These are phyloP conservation scores for Lamellibrachia luymesi DNA, from an alignment of 1,140 invertebrate species.

Conservation along the genomic window DNA sequence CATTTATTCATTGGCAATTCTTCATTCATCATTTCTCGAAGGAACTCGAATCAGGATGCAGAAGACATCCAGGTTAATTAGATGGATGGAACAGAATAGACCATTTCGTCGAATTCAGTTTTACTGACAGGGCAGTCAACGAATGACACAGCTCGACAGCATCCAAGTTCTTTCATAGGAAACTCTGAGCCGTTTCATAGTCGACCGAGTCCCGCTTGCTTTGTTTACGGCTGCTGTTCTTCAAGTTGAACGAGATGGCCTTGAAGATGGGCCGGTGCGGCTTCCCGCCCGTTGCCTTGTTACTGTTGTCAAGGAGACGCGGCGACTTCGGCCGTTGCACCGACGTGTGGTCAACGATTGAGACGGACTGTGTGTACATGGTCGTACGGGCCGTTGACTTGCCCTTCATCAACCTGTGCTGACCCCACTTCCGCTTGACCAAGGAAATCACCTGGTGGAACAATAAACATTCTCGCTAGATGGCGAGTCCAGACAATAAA, in stretches of 20 bases:
- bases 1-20: not conserved
- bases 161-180: not conserved
- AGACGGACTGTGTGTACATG: slow-evolving; percentile 5
- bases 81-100: not conserved
- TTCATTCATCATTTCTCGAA: not conserved
- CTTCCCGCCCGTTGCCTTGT: not conserved
- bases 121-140: not conserved
- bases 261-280: not conserved
- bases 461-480: not conserved
- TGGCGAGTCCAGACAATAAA: too few relatives aligned
- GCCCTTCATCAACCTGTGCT: slow-evolving; percentile 22
- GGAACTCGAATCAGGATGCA: not conserved
- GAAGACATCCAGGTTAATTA: not conserved
- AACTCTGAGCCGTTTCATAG: not conserved
- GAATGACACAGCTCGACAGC: not conserved
- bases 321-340: not conserved
- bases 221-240: not conserved
- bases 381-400: not conserved
- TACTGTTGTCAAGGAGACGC: not conserved
- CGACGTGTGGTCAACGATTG: not conserved
- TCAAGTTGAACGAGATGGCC: not conserved
- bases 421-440: slow-evolving; percentile 25
- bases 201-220: not conserved
- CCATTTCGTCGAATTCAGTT: not conserved
- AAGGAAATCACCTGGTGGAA: slow-evolving; percentile 15